phyloP scores from a whole-genome alignment of 2,113 vertebrate species.

The Planiliza haematocheilus region DNA sequence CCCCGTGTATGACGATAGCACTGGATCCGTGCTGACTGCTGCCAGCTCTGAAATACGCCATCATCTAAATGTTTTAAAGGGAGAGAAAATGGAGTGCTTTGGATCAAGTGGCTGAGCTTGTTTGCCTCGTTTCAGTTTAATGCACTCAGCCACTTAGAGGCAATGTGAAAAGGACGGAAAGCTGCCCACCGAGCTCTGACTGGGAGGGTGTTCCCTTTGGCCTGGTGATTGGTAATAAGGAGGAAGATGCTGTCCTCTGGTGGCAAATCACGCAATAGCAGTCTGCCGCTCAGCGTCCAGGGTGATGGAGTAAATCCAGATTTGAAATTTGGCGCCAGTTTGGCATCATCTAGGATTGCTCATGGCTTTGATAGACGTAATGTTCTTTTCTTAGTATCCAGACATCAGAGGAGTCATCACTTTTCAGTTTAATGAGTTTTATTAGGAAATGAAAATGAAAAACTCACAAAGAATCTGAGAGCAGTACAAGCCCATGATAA shows the following conservation, averaged over 20 bases:
- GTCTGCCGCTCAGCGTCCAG: neutral
- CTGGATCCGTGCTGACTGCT: neutral
- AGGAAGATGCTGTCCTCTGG: constrained; percentile 76
- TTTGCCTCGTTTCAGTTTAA: neutral
- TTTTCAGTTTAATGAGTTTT: neutral
- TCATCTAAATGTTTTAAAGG: neutral
- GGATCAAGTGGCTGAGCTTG: neutral
- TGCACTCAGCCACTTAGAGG: neutral
- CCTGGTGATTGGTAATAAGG: constrained; percentile 23
- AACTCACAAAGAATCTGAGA: constrained; percentile 2
- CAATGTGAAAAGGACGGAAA: neutral
- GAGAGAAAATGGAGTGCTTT: neutral
- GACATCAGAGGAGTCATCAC: neutral
- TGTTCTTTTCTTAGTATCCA: neutral
- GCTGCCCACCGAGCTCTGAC: constrained; percentile 25
- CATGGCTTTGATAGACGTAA: neutral
- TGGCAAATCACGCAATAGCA: constrained; percentile 55
- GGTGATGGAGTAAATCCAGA: constrained; percentile 3
- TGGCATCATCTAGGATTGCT: constrained; percentile 16
- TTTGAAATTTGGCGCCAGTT: neutral
- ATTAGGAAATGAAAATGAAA: constrained; percentile 5
- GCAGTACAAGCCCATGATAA: neutral
- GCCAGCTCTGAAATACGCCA: neutral
- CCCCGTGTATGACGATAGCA: neutral
- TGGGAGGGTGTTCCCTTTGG: constrained; percentile 61